Evolutionary conservation across 2,797 vertebrate species (phyloP), one percentile per base, ranked within the genome.

Genomic region (Amazonetta brasiliensis): DNA sequence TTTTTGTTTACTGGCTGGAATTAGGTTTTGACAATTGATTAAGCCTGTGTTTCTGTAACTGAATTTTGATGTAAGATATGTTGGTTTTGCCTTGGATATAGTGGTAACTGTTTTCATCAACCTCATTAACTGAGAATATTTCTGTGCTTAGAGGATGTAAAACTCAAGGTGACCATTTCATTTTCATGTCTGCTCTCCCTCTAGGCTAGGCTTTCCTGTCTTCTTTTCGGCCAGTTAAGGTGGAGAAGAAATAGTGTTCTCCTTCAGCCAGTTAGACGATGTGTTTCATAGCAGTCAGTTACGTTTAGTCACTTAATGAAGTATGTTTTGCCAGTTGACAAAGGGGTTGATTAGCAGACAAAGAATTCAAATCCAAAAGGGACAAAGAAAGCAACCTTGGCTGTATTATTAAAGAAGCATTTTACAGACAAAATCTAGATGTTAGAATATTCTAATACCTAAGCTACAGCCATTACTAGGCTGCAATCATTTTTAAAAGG

Each of bases 301-400:
- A 17, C 43, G n/a, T 95, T 97, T 92, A 92, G 64, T 67, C 89
- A 67, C 63, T 73, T 95, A 64, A 79, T 89, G 75, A 95, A 92
- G 71, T 92, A 30, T 64, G 22, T 90, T 96, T 94, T 92, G 41
- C 85, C n/a, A 59, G 21, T 54, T 80, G 68, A 64, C 52, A 79
- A 69, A 39, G 91, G 41, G 46, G 73, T 44, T 85, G 56, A 88
- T 94, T 62, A 73, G n/a, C 46, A 67, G 48, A 78, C 8, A 81
- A 88, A 64, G 90, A 91, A 41, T 69, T 43, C 68, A 85, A 89
- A 79, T 89, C 39, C 44, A 68, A 72, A 79, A 56, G 31, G 56
- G 73, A 82, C 92, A 44, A 81, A 84, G 64, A 80, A 95, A 86
- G 8, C 48, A 74, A 20, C 25, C 12, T 28, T 76, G 72, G 7